Base-by-base conservation (phyloP, 2,113 vertebrate genomes). In the Dinomys branickii region DNA sequence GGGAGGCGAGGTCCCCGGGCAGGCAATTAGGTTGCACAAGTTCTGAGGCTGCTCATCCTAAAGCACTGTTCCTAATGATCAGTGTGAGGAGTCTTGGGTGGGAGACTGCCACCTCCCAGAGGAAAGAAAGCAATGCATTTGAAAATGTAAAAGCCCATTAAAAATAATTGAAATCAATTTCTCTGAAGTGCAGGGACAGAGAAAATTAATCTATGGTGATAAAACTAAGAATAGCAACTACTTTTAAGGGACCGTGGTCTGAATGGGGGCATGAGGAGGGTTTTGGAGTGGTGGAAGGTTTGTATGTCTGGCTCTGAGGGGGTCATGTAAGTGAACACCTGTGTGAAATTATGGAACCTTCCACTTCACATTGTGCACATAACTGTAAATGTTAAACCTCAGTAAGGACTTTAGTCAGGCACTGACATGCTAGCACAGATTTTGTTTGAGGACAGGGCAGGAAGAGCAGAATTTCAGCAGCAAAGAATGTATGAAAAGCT, bases 121-220 rank as follows among this genome's bases (percentile, higher is more conserved):
- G 86, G n/a, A 67, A 71, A 94, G 85, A 82, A 9, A 85, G 63
- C 8, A 80, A 88, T 50, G 17, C 38, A 28, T 94, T 87, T 90
- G 30, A 89, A 77, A 95, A n/a, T 61, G 26, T 61, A 77, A 93
- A 94, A 56, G 7, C 8, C 59, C 56, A 20, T 71, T 84, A 54
- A 92, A 94, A 89, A 59, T 50, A 88, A 93, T 56, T 20, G n/a
- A 52, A 47, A 20, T 52, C 71, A 35, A 88, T 92, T 94, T 94
- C 81, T 73, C 38, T 33, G 20, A 92, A 52, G 63, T 52, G 96
- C 59, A 90, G 80, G 71, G 77, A 77, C 28, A 92, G 35, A 41
- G 35, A 84, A 65, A 81, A 77, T 17, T 35, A 56, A 90, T 47
- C 41, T 41, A 59, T 88, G 47, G 22, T 59, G 28, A 82, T 6